phyloP scores from a whole-genome alignment of 1,140 invertebrate genomes.

The Drosophila teissieri region DNA sequence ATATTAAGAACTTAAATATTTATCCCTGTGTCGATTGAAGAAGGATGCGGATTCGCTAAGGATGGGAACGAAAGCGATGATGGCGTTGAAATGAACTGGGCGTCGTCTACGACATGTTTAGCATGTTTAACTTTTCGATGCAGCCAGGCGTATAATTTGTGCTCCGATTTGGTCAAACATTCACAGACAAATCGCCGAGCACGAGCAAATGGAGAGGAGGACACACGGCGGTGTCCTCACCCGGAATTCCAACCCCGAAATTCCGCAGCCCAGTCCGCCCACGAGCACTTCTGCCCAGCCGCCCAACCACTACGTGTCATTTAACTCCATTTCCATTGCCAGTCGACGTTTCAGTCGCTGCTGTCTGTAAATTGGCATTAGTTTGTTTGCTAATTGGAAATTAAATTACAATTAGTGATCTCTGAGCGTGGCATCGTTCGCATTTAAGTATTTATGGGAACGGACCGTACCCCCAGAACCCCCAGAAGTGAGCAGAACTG shows the following conservation, averaged over 20 bases:
- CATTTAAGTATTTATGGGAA: constrained; percentile 70
- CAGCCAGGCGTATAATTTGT: constrained; percentile 75
- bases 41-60: not conserved
- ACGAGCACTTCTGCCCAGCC: not conserved
- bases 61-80: constrained; percentile 2
- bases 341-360: constrained; percentile 45
- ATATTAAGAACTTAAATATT: not conserved
- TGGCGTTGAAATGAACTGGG: constrained; percentile 50
- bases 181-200: constrained; percentile 23
- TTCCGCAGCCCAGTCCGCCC: too few relatives aligned
- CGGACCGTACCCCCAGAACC: not conserved
- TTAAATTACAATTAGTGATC: constrained; percentile 84
- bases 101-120: constrained; percentile 73
- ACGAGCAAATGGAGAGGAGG: constrained; percentile 1
- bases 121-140: constrained; percentile 80
- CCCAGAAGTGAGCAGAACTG: not conserved
- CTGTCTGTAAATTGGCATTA: constrained; percentile 77
- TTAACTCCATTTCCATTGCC: constrained; percentile 63
- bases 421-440: constrained; percentile 68
- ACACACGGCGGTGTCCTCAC: constrained; percentile 2
- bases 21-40: not conserved
- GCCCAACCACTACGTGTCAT: constrained; percentile 61
- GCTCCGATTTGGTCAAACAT: constrained; percentile 64
- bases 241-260: constrained; percentile 4
- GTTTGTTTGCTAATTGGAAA: constrained; percentile 84